Conservation (phyloP, 1,140 invertebrate species). For the Polyergus mexicanus region DNA sequence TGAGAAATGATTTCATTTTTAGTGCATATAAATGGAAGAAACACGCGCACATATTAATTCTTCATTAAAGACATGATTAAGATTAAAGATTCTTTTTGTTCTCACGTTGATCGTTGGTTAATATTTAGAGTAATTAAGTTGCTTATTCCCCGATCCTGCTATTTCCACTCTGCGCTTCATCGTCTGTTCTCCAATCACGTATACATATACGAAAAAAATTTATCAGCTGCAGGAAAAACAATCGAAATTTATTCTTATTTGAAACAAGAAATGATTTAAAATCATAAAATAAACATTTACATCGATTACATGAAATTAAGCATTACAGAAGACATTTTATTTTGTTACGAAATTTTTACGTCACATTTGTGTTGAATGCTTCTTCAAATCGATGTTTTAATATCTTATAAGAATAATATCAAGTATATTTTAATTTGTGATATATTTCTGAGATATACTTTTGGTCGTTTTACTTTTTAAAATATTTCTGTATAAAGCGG, state of each 20-base stretch:
- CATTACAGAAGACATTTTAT: not conserved
- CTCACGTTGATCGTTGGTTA: conserved; percentile 69
- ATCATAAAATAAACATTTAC: not conserved
- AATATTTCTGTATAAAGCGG: too few species aligned
- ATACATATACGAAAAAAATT: conserved; percentile 42
- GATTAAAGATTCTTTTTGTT: conserved; percentile 32
- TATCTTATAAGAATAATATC: not conserved
- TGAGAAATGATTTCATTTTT: not conserved
- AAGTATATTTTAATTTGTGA: conserved; percentile 10
- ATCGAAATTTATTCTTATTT: not conserved
- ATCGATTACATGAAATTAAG: not conserved
- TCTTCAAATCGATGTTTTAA: not conserved
- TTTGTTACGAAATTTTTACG: not conserved
- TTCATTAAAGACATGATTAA: conserved; percentile 54
- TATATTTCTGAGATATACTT: not conserved
- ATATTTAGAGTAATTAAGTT: conserved; percentile 72
- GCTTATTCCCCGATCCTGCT: conserved; percentile 45
- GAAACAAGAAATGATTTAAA: not conserved
- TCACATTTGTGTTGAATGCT: not conserved
- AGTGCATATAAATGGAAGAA: conserved; percentile 4
- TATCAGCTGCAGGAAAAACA: not conserved
- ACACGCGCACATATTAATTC: conserved; percentile 49
- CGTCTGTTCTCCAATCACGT: conserved; percentile 55
- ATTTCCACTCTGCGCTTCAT: conserved; percentile 52
- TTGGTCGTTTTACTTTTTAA: not conserved